Evolutionary conservation across 2,888 invertebrate species (phyloP).

Genomic region (Drosophila stalkeri): DNA sequence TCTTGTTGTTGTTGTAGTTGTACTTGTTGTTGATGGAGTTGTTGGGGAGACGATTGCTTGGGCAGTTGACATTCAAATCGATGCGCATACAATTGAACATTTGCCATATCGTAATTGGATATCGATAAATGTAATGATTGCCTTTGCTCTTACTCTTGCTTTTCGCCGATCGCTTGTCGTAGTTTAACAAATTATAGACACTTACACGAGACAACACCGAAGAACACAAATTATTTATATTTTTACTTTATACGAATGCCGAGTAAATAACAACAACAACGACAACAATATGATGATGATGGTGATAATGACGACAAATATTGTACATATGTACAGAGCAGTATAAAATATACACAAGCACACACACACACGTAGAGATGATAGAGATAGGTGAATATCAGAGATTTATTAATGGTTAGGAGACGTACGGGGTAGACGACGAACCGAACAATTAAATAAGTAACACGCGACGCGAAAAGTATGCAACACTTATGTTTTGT

Average conservation of each 20-base stretch:
- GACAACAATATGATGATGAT: constrained; percentile 30
- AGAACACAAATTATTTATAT: constrained; percentile 74
- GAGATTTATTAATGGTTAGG: constrained; percentile 21
- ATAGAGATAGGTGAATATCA: constrained; percentile 10
- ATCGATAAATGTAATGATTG: constrained; percentile 39
- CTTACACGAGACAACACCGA: constrained; percentile 78
- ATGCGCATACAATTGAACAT: constrained; percentile 26
- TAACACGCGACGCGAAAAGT: constrained; percentile 46
- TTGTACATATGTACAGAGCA: constrained; percentile 77
- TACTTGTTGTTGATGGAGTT: constrained; percentile 32
- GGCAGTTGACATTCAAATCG: constrained; percentile 39
- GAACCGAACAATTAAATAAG: constrained; percentile 37
- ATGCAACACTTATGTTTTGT: constrained; percentile 50
- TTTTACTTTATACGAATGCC: constrained; percentile 57
- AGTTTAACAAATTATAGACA: constrained; percentile 78
- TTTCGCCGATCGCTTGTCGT: constrained; percentile 75
- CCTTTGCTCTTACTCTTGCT: constrained; percentile 36
- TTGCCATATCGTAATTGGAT: constrained; percentile 39
- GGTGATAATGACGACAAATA: constrained; percentile 64
- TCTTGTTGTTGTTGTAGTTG: constrained; percentile 16
- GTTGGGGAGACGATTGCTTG: constrained; percentile 36
- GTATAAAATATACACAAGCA: constrained; percentile 58
- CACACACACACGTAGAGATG: constrained; percentile 43
- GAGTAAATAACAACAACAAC: constrained; percentile 62
- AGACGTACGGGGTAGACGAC: constrained; percentile 17